Conservation (phyloP, 2,797 vertebrate species). For the Poliocrania exsul region DNA sequence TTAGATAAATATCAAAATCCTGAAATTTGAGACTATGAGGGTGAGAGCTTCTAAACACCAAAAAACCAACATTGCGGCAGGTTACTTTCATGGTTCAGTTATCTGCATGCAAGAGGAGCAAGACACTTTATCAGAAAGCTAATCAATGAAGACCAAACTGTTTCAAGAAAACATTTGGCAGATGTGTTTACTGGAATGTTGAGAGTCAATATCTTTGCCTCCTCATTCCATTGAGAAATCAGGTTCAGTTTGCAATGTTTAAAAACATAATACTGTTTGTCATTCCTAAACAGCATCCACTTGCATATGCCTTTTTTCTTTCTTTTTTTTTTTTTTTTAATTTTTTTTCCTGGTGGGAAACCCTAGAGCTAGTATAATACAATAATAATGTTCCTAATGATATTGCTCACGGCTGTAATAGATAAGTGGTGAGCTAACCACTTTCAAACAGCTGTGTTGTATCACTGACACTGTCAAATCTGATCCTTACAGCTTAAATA, state of each 20-base stretch:
- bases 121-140: not conserved
- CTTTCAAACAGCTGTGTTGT: not conserved
- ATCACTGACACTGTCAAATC: not conserved
- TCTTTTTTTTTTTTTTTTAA: no score
- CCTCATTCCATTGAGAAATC: not conserved
- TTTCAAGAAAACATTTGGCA: not conserved
- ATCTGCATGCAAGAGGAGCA: not conserved
- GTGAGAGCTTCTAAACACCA: not conserved
- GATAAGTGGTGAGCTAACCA: not conserved
- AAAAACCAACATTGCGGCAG: not conserved
- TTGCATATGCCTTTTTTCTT: not conserved
- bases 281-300: not conserved
- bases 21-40: not conserved
- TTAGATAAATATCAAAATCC: not conserved
- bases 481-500: not conserved
- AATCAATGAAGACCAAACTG: not conserved
- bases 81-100: not conserved
- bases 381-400: not conserved
- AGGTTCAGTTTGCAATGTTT: not conserved
- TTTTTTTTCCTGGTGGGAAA: not conserved
- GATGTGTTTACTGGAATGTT: not conserved
- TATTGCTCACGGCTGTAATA: not conserved
- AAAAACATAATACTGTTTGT: not conserved
- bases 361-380: not conserved
- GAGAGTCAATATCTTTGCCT: not conserved